These are phyloP conservation scores for Apocheima hispidaria DNA, from an alignment of 2,888 invertebrate genomes.

Conservation along the genomic window DNA sequence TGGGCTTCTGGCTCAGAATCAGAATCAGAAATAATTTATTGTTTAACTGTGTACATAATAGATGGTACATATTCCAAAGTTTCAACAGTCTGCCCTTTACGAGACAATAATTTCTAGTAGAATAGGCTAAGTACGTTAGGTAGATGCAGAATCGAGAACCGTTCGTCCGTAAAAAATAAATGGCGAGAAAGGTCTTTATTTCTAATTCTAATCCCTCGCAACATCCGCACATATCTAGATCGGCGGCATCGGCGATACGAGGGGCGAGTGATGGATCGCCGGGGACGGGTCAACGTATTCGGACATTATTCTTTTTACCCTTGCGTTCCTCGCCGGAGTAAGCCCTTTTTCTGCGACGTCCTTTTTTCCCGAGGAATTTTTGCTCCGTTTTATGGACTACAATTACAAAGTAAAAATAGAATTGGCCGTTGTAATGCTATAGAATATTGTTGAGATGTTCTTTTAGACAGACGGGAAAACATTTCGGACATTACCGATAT, in stretches of 20 bases:
- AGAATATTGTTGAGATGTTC: slow-evolving; percentile 71
- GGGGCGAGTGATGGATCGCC: slow-evolving; percentile 85
- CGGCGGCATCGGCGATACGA: slow-evolving; percentile 72
- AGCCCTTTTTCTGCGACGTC: slow-evolving; percentile 85
- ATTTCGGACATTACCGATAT: no score
- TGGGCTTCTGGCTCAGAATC: no score
- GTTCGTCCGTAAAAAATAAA: slow-evolving; percentile 43
- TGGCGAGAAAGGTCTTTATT: slow-evolving; percentile 59
- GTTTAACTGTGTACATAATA: no score
- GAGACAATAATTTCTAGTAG: no score
- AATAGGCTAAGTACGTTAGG: no score
- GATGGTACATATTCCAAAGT: no score
- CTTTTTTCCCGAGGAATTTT: slow-evolving; percentile 82
- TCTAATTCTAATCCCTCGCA: slow-evolving; percentile 73
- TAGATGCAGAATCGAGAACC: slow-evolving; percentile 21
- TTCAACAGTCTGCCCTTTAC: no score
- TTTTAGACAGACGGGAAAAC: no score
- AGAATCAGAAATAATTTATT: no score
- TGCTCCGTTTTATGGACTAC: slow-evolving; percentile 83
- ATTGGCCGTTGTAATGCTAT: slow-evolving; percentile 78
- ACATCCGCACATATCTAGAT: slow-evolving; percentile 69
- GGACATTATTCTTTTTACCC: slow-evolving; percentile 87
- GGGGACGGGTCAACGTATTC: slow-evolving; percentile 87
- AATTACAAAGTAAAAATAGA: slow-evolving; percentile 85
- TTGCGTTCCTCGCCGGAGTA: slow-evolving; percentile 83